Evolutionary conservation across 2,113 vertebrate genomes (phyloP), one percentile per base, ranked within the genome.

Genomic region (Larimichthys polyactis): DNA sequence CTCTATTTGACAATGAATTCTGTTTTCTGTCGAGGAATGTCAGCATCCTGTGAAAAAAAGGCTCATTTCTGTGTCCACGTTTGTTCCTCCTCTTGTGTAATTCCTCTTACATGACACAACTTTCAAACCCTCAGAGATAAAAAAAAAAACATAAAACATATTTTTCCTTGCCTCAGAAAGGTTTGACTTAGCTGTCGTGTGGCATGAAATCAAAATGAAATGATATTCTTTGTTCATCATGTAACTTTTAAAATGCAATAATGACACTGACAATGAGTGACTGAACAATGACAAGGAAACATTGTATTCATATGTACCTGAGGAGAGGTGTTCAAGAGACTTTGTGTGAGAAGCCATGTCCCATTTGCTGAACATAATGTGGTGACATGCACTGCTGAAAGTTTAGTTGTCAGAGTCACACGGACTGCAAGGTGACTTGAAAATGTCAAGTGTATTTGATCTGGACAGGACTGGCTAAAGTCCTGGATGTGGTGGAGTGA

Each of bases 161-260:
- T 15, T 36, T 65, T 49, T 6, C 16, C 24, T 48, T 55, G n/a
- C 59, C 67, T 88, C 75, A 54, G 27, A 54, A 52, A 22, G 57
- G 60, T 83, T 22, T 71, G 68, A 58, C 15, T 57, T 12, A 14
- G 36, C 29, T 73, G 57, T 32, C 27, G 54, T 40, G 43, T 12
- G 7, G 14, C 17, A 63, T 36, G 51, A 43, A 63, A 36, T 51
- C 19, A 48, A 44, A 63, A 22, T 32, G 3, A 15, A 29, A 15
- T 27, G 0, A 44, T 9, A 11, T 71, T 11, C 27, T 55, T 36
- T 79, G 29, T 67, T 16, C 11, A 43, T 7, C 22, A 52, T 59
- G 27, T 52, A 52, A n/a, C 40, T 64, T 59, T 67, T n/a, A 59
- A 40, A 19, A 66, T 49, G 7, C 10, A 6, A 22, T 49, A 67